Evolutionary conservation across 2,113 vertebrate genomes (phyloP).

Genomic region (Prietella phreatophila): DNA sequence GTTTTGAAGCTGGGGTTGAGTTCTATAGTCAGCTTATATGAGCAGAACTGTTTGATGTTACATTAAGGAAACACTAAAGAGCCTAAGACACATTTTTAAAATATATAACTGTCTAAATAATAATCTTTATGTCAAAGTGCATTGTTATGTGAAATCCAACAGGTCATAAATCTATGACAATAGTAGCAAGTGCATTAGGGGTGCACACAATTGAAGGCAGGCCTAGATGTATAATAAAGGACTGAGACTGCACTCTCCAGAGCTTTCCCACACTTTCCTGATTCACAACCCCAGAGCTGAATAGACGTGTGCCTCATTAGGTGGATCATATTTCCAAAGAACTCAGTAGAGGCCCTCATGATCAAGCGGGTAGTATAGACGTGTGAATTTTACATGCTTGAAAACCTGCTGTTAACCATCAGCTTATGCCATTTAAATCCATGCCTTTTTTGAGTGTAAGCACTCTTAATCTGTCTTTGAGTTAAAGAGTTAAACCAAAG

Average conservation of each 20-base stretch:
- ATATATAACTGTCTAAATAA: background rate
- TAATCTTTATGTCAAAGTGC: background rate
- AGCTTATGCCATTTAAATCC: too few relatives aligned
- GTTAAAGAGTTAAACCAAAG: too few relatives aligned
- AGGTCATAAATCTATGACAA: constrained; percentile 21
- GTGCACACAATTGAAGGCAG: too few relatives aligned
- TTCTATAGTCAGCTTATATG: background rate
- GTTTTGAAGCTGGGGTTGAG: background rate
- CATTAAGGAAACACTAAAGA: background rate
- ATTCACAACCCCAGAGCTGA: constrained; percentile 7
- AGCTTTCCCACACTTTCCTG: constrained; percentile 40
- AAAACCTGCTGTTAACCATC: too few relatives aligned
- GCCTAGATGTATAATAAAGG: too few relatives aligned
- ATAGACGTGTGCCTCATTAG: constrained; percentile 38
- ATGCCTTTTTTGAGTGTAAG: too few relatives aligned
- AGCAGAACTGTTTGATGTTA: constrained; percentile 46
- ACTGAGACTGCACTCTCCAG: constrained; percentile 36
- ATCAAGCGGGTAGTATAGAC: background rate
- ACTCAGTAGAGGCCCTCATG: background rate
- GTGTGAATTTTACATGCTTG: background rate
- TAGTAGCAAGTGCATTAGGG: background rate
- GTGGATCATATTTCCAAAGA: background rate
- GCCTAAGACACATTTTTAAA: background rate
- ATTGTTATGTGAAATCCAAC: background rate
- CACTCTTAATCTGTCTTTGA: too few relatives aligned